Evolutionary conservation across 2,888 invertebrate species (phyloP).

Genomic region (Spialia ferax): DNA sequence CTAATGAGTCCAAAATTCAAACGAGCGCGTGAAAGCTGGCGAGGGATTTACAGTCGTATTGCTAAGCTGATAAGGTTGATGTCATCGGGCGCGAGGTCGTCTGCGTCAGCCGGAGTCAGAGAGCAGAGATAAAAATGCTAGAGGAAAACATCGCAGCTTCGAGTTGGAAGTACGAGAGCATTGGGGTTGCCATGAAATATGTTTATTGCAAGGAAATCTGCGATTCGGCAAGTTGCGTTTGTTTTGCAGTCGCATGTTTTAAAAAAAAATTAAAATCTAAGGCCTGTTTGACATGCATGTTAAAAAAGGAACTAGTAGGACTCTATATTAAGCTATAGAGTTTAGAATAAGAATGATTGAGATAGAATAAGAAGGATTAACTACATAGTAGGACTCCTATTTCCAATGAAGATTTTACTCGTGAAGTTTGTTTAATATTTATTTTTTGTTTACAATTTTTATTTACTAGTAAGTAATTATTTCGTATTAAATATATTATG

Average conservation of each 20-base stretch:
- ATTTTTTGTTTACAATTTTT: too few species aligned
- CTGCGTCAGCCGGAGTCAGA: conserved; percentile 80
- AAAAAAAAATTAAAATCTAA: background rate
- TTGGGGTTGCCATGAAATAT: conserved; percentile 35
- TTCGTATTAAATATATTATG: too few species aligned
- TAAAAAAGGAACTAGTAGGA: too few species aligned
- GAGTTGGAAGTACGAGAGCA: conserved; percentile 39
- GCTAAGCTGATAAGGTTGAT: conserved; percentile 60
- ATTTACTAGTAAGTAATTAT: too few species aligned
- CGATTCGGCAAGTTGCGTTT: background rate
- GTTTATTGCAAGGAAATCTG: conserved; percentile 1
- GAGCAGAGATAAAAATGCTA: conserved; percentile 80
- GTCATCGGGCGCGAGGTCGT: conserved; percentile 58
- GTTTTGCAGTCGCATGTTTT: background rate
- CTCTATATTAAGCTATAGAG: too few species aligned
- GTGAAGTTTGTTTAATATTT: too few species aligned
- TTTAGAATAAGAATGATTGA: too few species aligned
- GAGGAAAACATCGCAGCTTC: conserved; percentile 71
- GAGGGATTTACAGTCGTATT: conserved; percentile 58
- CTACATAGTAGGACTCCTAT: too few species aligned
- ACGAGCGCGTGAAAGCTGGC: conserved; percentile 52
- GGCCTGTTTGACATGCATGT: too few species aligned
- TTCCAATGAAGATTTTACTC: too few species aligned
- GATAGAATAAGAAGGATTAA: too few species aligned
- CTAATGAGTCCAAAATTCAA: conserved; percentile 79